These are phyloP conservation scores for Pantelozetes paolii DNA, from an alignment of 2,888 invertebrate species.

Conservation along the genomic window DNA sequence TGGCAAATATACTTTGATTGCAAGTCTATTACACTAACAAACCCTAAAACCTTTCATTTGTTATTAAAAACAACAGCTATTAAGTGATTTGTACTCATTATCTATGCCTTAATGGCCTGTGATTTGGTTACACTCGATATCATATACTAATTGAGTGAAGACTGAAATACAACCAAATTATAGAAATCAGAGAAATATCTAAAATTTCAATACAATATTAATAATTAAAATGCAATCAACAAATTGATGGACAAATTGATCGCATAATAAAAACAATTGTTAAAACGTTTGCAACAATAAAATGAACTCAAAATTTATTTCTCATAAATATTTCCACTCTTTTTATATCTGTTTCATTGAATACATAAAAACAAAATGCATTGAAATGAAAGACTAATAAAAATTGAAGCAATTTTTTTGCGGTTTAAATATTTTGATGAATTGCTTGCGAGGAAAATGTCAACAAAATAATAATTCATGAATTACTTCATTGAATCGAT, in stretches of 20 bases:
- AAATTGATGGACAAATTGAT: conserved; percentile 24
- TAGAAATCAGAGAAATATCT: not conserved
- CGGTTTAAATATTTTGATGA: no score
- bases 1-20: not conserved
- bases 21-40: not conserved
- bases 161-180: not conserved
- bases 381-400: no score
- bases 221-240: conserved; percentile 20
- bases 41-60: conserved; percentile 24
- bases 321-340: no score
- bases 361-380: no score
- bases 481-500: no score
- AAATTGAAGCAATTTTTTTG: no score
- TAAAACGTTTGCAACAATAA: no score
- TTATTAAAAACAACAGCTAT: not conserved
- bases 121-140: conserved; percentile 6
- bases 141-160: conserved; percentile 15
- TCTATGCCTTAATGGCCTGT: conserved; percentile 8
- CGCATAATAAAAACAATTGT: conserved; percentile 15
- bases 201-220: conserved; percentile 2
- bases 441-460: no score
- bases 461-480: no score
- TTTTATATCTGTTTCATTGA: no score
- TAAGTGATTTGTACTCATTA: conserved; percentile 28
- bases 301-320: no score